Evolutionary conservation across 2,797 vertebrate genomes (phyloP), one percentile per base, ranked within the genome.

Genomic region (Myoxocephalus aenaeus): DNA sequence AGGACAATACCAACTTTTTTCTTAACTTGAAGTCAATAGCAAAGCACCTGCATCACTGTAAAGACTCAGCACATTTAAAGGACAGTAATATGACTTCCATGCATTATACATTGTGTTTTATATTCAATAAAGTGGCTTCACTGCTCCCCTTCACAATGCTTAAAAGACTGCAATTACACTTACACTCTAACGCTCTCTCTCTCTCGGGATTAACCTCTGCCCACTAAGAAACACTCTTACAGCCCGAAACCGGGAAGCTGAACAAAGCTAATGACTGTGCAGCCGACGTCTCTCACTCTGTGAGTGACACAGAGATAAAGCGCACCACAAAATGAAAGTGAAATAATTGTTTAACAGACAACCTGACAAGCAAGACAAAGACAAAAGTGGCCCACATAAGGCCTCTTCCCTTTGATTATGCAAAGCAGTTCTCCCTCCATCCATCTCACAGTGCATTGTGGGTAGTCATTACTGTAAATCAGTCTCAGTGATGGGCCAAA

Each of bases 381-480:
- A 57, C 70, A 70, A 20, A 59, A 67, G 61, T 66, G 70, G 72
- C 72, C 62, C 63, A 70, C 85, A 77, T 38, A 65, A 81, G 66
- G 72, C 69, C 77, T 50, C 71, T 81, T 53, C 13, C n/a, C 82
- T 64, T 81, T 74, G 82, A 84, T 87, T 87, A 90, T 90, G 86
- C 75, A 88, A 83, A 89, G 70, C 70, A 77, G 79, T 8, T 76
- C 25, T 75, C 73, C 20, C 65, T 65, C 36, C 62, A 66, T 85
- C 77, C 44, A 29, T 67, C 70, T 58, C 66, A 27, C 57, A 62
- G 58, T 86, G 84, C 77, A 90, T 88, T 87, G 73, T 86, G 82
- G 88, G 81, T 85, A 85, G 70, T 83, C 87, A 90, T 91, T 89
- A 61, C 56, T 36, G 56, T 61, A 85, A 70, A 90, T 87, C 78